Evolutionary conservation across 1,140 invertebrate genomes (phyloP), one percentile per base, ranked within the genome.

Genomic region (Penaeus japonicus): DNA sequence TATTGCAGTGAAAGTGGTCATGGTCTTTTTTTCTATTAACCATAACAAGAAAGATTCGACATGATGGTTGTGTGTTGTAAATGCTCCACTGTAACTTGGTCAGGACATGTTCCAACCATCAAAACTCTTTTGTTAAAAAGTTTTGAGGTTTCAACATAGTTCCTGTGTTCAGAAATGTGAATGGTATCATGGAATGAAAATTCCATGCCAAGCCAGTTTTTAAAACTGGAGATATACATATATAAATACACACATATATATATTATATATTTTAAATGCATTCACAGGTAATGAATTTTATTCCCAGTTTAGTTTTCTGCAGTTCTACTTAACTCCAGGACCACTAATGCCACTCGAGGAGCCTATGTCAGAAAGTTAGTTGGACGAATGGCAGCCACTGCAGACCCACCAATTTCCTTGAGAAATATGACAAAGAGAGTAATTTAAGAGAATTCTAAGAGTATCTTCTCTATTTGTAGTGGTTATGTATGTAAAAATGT

Each of bases 401-500:
- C 75, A 59, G 55, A 79, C 85, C 85, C 85, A 86, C 54, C 85
- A 79, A 80, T 54, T 78, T 59, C 73, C 75, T 86, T 62, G 32
- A 47, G 47, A 47, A 47, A 47, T 47, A 65, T 86, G 62, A 86
- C 47, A 86, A 79, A 57, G 79, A 65, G 59, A 86, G 65, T 86
- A 83, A 39, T 39, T 39, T 86, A 86, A 78, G 77, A 79, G 62
- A 57, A 24, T 65, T 62, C 54, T 86, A 35, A 57, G 57, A 79
- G 35, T 79, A 86, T 86, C 77, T 57, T 86, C 85, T 86, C 55
- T 86, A 77, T 86, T 86, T 86, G 85, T 86, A 86, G 85, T 86
- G 85, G 77, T 86, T 86, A 86, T 79, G 39, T 86, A 86, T 86
- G 85, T 86, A 86, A 86, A 86, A 85, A 86, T 86, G 85, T 86